Conservation (phyloP, 2,888 invertebrate genomes). For the Drosophila helvetica region DNA sequence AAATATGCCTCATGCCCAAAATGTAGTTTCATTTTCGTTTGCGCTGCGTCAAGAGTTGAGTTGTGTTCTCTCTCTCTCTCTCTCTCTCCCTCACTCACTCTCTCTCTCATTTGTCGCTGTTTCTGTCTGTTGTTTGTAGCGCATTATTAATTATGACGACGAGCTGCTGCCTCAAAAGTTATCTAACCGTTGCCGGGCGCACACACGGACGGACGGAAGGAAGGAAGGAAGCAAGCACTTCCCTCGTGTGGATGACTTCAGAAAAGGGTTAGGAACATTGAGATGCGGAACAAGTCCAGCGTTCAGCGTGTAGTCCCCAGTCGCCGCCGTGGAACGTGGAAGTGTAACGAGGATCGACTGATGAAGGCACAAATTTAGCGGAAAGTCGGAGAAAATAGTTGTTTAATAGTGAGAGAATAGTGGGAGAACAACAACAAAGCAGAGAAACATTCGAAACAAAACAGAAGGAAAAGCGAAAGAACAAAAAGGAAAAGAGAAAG, state of each 20-base stretch:
- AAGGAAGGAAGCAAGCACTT: not conserved
- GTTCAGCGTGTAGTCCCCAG: not conserved
- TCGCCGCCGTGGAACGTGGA: not conserved
- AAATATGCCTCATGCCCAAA: constrained; percentile 28
- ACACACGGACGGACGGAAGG: constrained; percentile 33
- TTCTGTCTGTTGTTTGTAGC: constrained; percentile 50
- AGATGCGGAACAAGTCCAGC: not conserved
- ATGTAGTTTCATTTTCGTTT: constrained; percentile 61
- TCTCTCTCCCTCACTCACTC: not conserved
- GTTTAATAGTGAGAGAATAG: not conserved
- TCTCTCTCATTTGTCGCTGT: constrained; percentile 18
- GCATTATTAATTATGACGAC: constrained; percentile 74
- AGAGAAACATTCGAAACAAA: not conserved
- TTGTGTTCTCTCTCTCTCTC: not conserved
- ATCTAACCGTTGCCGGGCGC: constrained; percentile 71
- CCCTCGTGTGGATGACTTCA: not conserved
- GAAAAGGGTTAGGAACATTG: not conserved
- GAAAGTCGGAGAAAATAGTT: not conserved
- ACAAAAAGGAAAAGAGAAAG: not conserved
- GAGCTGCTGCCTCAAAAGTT: constrained; percentile 63
- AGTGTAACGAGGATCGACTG: not conserved
- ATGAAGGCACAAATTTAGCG: not conserved
- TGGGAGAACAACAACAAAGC: not conserved
- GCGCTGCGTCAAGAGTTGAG: constrained; percentile 55
- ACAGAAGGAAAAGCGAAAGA: not conserved